Evolutionary conservation across 2,113 vertebrate genomes (phyloP).

Genomic region (Tragelaphus strepsiceros): DNA sequence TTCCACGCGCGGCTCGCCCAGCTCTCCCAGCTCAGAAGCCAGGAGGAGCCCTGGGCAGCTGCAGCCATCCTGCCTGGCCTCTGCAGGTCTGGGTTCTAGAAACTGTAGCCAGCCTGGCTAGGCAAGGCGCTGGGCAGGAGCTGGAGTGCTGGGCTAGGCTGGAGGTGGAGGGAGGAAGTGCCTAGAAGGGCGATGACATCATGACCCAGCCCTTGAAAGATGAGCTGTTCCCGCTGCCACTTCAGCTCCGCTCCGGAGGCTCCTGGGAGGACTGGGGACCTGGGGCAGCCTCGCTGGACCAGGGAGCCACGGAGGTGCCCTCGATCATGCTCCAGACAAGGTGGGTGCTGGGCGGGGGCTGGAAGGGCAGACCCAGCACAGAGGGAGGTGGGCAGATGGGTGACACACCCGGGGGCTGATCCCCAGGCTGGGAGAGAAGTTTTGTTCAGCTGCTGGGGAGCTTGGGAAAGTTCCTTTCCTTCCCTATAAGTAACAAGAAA

Average conservation of each 20-base stretch:
- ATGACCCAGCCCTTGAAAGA: slow-evolving; percentile 73
- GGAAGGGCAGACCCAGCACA: too few relatives aligned
- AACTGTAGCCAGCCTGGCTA: background rate
- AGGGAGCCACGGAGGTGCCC: background rate
- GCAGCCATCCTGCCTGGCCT: background rate
- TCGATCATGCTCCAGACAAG: background rate
- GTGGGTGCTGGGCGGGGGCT: background rate
- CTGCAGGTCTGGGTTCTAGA: background rate
- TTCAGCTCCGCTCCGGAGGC: background rate
- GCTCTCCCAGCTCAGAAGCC: accelerated
- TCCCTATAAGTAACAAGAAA: background rate
- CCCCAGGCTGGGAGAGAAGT: too few relatives aligned
- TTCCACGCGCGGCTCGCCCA: accelerated
- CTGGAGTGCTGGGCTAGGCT: background rate
- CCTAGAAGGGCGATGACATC: slow-evolving; percentile 60
- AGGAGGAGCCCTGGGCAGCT: accelerated
- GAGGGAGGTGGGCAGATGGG: background rate
- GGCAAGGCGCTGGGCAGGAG: background rate
- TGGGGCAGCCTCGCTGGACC: background rate
- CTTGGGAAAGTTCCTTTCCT: background rate
- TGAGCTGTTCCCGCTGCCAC: slow-evolving; percentile 43
- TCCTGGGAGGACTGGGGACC: background rate
- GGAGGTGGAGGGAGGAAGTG: slow-evolving; percentile 57
- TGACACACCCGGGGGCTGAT: background rate
- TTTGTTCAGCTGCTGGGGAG: background rate